Percentiles rank a stretch among this genome's conserved stretches.
Conservation (phyloP, 2,888 invertebrate species). For the Acleris emargana region DNA sequence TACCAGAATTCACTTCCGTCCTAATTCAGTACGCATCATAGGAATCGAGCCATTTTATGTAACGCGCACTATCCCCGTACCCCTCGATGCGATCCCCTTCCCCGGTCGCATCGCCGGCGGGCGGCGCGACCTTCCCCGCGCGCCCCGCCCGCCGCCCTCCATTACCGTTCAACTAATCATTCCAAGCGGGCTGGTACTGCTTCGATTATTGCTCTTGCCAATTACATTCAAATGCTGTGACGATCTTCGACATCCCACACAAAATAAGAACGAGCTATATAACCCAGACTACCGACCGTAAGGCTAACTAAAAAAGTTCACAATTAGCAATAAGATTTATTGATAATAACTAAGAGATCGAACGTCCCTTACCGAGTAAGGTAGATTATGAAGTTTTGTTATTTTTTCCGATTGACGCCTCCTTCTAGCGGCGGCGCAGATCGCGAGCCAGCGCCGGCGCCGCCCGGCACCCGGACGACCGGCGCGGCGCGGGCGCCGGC, state of each 20-base stretch:
- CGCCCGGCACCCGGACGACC: slow-evolving; percentile 38
- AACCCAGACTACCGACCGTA: slow-evolving; percentile 64
- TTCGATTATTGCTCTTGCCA: slow-evolving; percentile 73
- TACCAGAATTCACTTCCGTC: slow-evolving; percentile 84
- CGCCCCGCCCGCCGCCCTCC: slow-evolving; percentile 1
- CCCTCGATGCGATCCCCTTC: slow-evolving; percentile 77
- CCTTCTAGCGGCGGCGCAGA: slow-evolving; percentile 60
- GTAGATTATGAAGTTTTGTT: slow-evolving; percentile 78
- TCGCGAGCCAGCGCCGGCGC: slow-evolving; percentile 40
- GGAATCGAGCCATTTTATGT: slow-evolving; percentile 84
- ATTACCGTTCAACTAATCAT: slow-evolving; percentile 40
- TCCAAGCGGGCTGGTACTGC: slow-evolving; percentile 79
- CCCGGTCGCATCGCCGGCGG: slow-evolving; percentile 66
- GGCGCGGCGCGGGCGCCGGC: slow-evolving; percentile 35
- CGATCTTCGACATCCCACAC: slow-evolving; percentile 31
- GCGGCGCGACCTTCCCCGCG: slow-evolving; percentile 34
- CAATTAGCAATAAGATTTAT: slow-evolving; percentile 81
- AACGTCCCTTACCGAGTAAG: slow-evolving; percentile 84
- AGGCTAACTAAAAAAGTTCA: slow-evolving; percentile 73
- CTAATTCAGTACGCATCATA: slow-evolving; percentile 83
- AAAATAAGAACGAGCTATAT: slow-evolving; percentile 38
- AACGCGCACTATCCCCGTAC: slow-evolving; percentile 77
- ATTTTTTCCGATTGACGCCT: slow-evolving; percentile 74
- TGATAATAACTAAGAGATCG: slow-evolving; percentile 81
- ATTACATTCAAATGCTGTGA: slow-evolving; percentile 47